Percentiles rank a stretch among this genome's conserved stretches.
phyloP scores from a whole-genome alignment of 2,113 vertebrate genomes.

The Tiliqua scincoides region DNA sequence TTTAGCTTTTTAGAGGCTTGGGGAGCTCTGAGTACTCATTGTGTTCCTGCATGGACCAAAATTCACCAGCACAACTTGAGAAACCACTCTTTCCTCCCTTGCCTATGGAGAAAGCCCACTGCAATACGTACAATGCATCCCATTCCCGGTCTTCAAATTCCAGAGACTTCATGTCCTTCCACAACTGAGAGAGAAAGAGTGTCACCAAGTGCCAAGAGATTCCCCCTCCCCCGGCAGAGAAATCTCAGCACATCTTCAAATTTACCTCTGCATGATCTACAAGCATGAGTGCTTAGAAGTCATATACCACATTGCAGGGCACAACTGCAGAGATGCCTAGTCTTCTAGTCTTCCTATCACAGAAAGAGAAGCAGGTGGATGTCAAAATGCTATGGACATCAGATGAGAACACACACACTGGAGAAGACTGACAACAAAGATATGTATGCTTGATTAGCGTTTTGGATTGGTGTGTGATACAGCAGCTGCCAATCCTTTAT shows the following conservation, averaged over 20 bases:
- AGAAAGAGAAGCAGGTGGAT: neutral
- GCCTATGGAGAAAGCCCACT: neutral
- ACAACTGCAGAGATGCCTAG: neutral
- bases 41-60: neutral
- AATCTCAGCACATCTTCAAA: too few species aligned
- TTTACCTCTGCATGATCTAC: too few species aligned
- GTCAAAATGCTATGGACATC: neutral
- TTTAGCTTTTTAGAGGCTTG: too few species aligned
- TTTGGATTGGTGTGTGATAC: neutral
- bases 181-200: neutral
- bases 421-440: neutral
- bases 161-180: neutral
- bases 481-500: neutral
- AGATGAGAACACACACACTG: neutral
- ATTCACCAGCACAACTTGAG: neutral
- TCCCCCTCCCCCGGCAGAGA: too few species aligned
- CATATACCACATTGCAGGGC: neutral
- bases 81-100: neutral
- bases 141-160: neutral
- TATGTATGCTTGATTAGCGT: neutral
- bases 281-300: neutral
- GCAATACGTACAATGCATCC: too few species aligned
- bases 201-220: too few species aligned
- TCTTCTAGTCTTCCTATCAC: neutral
- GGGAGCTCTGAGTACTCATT: neutral